Evolutionary conservation across 2,113 vertebrate species (phyloP).

Genomic region (Crypturellus undulatus): DNA sequence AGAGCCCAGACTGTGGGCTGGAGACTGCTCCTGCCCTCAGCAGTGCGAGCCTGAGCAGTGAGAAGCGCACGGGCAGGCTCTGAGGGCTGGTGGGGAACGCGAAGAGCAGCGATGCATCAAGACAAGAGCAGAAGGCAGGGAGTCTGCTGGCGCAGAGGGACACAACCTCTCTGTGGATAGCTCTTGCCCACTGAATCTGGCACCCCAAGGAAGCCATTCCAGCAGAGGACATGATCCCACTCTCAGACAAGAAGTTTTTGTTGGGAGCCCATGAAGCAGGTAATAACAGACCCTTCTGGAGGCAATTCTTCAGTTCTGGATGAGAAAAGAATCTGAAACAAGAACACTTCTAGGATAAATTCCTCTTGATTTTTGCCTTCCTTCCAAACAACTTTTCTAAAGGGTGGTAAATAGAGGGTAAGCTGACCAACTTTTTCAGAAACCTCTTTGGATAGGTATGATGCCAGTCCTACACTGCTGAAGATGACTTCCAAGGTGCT

Average conservation of each 20-base stretch:
- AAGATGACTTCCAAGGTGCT: background rate
- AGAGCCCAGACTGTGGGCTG: background rate
- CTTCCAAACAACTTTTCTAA: background rate
- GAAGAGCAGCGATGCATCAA: too few species aligned
- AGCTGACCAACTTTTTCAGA: background rate
- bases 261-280: background rate
- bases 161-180: background rate
- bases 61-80: background rate
- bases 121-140: background rate
- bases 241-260: accelerated
- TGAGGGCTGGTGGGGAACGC: background rate
- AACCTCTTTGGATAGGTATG: background rate
- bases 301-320: background rate
- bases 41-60: accelerated
- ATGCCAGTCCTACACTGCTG: background rate
- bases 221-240: background rate
- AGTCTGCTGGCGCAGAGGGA: background rate
- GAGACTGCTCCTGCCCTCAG: accelerated
- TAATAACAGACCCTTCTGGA: background rate
- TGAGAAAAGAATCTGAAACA: background rate
- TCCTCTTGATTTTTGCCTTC: background rate
- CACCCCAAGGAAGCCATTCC: background rate
- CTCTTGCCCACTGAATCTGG: background rate
- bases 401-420: background rate
- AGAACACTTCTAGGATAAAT: background rate